Evolutionary conservation across 2,888 invertebrate species (phyloP).

Genomic region (Dusona sp.): DNA sequence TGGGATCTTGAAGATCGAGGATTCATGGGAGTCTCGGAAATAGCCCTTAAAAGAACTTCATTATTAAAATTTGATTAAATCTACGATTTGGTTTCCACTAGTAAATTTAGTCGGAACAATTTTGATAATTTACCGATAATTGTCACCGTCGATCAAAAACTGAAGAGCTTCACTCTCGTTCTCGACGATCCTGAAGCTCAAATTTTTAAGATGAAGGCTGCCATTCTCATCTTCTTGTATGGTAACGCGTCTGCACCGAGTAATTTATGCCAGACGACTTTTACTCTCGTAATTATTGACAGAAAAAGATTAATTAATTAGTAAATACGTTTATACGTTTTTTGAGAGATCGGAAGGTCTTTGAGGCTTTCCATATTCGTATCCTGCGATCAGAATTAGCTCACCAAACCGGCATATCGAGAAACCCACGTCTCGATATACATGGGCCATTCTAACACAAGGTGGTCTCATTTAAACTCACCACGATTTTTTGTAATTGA

Average conservation of each 20-base stretch:
- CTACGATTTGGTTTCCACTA: neutral
- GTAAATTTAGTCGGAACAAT: neutral
- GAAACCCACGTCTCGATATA: conserved; percentile 44
- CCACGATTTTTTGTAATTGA: neutral
- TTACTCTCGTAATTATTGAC: conserved; percentile 10
- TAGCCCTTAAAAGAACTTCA: conserved; percentile 81
- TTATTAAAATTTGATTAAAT: neutral
- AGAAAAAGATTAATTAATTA: conserved; percentile 18
- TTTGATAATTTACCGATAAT: conserved; percentile 83
- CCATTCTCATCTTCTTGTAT: conserved; percentile 85
- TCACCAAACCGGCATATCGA: conserved; percentile 60
- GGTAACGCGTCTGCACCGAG: conserved; percentile 82
- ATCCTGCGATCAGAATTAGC: conserved; percentile 54
- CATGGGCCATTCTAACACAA: neutral
- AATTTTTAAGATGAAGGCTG: conserved; percentile 85
- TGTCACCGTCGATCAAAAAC: conserved; percentile 85
- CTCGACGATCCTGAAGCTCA: conserved; percentile 84
- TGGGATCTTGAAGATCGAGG: conserved; percentile 86
- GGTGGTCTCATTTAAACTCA: neutral
- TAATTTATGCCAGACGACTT: neutral
- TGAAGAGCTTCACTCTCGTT: conserved; percentile 86
- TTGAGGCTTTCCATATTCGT: conserved; percentile 54
- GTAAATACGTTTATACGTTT: neutral
- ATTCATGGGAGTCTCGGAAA: conserved; percentile 86
- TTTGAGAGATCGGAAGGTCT: conserved; percentile 15